phyloP scores from a whole-genome alignment of 37 sponge, comb jelly and placozoan species.

The Corticium candelabrum region DNA sequence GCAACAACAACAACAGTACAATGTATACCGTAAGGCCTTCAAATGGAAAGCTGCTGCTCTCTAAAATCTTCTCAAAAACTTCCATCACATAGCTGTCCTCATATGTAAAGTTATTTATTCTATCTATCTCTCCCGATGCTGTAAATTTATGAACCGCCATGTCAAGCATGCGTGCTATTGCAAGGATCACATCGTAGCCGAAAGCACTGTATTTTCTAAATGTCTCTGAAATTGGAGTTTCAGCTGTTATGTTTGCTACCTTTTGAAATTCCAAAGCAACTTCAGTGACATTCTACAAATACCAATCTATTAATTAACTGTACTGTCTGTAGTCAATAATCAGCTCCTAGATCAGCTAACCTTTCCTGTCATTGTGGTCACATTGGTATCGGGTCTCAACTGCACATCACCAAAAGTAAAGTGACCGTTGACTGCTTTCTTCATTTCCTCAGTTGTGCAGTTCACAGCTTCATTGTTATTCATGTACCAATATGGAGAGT shows the following conservation, averaged over 20 bases:
- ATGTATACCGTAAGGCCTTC: not conserved
- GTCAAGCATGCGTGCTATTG: not conserved
- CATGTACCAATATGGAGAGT: not conserved
- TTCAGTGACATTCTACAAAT: not conserved
- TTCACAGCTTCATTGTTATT: not conserved
- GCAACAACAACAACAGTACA: too few relatives aligned
- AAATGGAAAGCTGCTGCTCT: not conserved
- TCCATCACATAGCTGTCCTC: not conserved
- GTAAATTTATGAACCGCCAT: not conserved
- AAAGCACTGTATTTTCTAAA: not conserved
- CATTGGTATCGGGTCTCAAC: too few relatives aligned
- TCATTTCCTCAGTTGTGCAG: not conserved
- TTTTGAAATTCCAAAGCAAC: not conserved
- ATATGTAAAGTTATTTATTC: not conserved
- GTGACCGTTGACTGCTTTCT: not conserved
- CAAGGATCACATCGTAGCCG: not conserved
- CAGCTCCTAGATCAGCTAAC: too few relatives aligned
- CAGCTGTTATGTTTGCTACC: not conserved
- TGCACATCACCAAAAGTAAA: not conserved
- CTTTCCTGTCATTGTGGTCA: too few relatives aligned
- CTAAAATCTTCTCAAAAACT: not conserved
- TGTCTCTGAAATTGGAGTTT: too few relatives aligned
- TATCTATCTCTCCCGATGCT: not conserved
- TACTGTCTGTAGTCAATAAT: too few relatives aligned
- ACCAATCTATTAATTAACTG: too few relatives aligned